Base-by-base conservation (phyloP, 2,797 vertebrate genomes). In the Helostoma temminkii region DNA sequence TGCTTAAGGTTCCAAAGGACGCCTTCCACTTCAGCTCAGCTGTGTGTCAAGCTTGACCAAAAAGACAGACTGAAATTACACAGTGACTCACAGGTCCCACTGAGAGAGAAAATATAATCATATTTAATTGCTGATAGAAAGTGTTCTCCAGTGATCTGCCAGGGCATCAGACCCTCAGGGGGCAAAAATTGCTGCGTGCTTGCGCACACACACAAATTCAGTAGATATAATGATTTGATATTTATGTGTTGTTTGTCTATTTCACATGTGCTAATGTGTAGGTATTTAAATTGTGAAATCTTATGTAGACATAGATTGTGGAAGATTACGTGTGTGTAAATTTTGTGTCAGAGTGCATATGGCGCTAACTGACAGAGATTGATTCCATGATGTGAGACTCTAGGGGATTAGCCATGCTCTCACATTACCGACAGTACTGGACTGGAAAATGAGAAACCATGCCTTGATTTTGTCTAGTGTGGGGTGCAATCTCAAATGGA, bases 381-480 rank as follows among this genome's bases (percentile, higher is more conserved):
- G 80, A 87, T 85, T 85, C 79, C 86, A 62, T 89, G 85, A 90
- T 88, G 89, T 84, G 79, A 83, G 85, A 90, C 89, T 89, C 74
- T 56, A 39, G 89, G 80, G 91, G 83, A 92, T 92, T 89, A 90
- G 82, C 84, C 86, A 76, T 70, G 85, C 82, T 89, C 89, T 92
- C 89, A 91, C 88, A 93, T 94, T 94, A 94, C 87, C 80, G 37
- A 85, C 85, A 90, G 91, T 90, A 92, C 80, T 93, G 91, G 89
- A 92, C 91, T 93, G 92, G 93, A 93, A 94, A 93, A 94, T 94
- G 90, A 93, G 91, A 94, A 92, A 87, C 68, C 71, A 80, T 86
- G 81, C 70, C 48, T 80, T 79, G 83, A 87, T 88, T 92, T 87
- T 87, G 88, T 88, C 72, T 87, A 86, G 58, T 86, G 69, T 69